Percentiles rank a stretch among this genome's conserved stretches.
Evolutionary conservation across 2,888 invertebrate genomes (phyloP).

Genomic region (Eupithecia vulgata): DNA sequence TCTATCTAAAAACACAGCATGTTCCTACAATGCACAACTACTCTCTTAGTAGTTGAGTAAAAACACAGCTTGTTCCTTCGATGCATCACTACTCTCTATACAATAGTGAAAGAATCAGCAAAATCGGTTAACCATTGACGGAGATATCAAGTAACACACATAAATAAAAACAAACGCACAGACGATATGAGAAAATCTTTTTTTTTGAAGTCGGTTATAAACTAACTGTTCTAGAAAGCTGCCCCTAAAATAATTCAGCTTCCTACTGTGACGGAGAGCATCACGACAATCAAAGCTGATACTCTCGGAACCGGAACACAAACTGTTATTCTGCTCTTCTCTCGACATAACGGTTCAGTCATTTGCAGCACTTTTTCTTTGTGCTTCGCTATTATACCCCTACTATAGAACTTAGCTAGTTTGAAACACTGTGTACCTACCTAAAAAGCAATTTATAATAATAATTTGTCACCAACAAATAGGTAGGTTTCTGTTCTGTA

Average conservation of each 20-base stretch:
- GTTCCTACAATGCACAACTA: too few species aligned
- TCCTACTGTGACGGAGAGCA: constrained; percentile 8
- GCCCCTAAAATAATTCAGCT: neutral
- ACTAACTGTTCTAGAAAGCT: neutral
- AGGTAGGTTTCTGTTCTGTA: neutral
- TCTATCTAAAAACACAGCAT: too few species aligned
- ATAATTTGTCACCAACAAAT: neutral
- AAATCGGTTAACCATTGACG: too few species aligned
- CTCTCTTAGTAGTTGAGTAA: too few species aligned
- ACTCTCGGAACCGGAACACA: constrained; percentile 70
- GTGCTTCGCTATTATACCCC: constrained; percentile 57
- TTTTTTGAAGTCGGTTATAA: too few species aligned
- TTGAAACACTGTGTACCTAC: neutral
- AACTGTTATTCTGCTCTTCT: constrained; percentile 73
- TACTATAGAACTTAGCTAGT: constrained; percentile 37
- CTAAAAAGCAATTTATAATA: neutral
- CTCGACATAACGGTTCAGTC: constrained; percentile 66
- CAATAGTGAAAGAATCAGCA: too few species aligned
- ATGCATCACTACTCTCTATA: too few species aligned
- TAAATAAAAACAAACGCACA: too few species aligned
- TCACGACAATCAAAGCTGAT: constrained; percentile 53
- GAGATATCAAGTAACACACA: too few species aligned
- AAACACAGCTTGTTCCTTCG: too few species aligned
- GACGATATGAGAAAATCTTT: too few species aligned
- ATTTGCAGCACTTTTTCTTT: constrained; percentile 76